A percentile compares a stretch with the other conserved stretches of the same genome.
phyloP scores from a whole-genome alignment of 2,888 invertebrate genomes.

The Mechanitis mazaeus region DNA sequence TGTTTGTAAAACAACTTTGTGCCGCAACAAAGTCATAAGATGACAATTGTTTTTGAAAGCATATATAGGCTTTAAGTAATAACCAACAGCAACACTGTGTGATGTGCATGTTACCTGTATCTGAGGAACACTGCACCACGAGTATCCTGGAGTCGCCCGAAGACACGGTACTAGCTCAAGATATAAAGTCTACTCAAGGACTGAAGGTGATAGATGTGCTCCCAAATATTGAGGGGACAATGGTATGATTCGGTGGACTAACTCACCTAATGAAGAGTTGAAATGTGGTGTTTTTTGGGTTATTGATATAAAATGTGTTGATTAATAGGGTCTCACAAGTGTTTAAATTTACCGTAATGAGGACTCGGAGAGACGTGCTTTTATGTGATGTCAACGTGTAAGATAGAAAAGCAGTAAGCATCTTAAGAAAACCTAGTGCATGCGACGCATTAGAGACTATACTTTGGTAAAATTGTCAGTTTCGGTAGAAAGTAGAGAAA shows the following conservation, averaged over 20 bases:
- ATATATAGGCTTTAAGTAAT: background rate
- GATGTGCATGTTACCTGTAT: conserved; percentile 54
- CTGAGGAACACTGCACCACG: conserved; percentile 67
- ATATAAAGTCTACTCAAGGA: conserved; percentile 19
- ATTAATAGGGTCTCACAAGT: background rate
- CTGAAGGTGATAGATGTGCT: conserved; percentile 21
- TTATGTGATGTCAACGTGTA: conserved; percentile 15
- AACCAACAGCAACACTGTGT: conserved; percentile 17
- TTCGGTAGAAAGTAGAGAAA: background rate
- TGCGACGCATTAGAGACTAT: background rate
- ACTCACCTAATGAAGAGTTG: too few species aligned
- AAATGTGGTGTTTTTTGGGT: too few species aligned
- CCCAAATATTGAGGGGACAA: conserved; percentile 11
- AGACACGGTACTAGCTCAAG: conserved; percentile 25
- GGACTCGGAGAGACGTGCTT: background rate
- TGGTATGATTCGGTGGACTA: conserved; percentile 2
- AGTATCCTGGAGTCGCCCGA: conserved; percentile 54
- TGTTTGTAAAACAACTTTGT: too few species aligned
- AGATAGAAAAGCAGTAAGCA: conserved; percentile 17
- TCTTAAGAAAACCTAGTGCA: background rate
- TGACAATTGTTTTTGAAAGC: background rate
- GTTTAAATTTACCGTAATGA: background rate
- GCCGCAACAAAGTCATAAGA: too few species aligned
- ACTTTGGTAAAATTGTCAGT: background rate
- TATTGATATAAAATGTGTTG: background rate